Conservation (phyloP, 2,113 vertebrate species). For the Hydrolagus affinis region DNA sequence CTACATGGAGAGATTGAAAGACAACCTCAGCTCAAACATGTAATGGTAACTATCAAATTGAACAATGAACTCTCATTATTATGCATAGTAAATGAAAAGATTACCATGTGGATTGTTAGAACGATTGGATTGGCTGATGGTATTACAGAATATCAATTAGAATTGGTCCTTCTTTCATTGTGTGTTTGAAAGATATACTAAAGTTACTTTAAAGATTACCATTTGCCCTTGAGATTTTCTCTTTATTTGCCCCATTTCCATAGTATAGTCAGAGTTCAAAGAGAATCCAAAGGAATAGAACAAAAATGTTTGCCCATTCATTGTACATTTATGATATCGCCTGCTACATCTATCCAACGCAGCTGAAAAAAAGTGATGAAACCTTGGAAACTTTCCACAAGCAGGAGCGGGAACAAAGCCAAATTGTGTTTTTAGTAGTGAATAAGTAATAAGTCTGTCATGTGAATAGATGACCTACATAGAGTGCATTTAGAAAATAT, state of each 20-base stretch:
- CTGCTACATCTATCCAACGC: background rate
- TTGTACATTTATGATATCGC: background rate
- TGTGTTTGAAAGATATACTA: background rate
- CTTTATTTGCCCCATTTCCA: background rate
- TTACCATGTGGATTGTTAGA: background rate
- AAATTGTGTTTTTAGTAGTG: constrained; percentile 26
- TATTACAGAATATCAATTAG: constrained; percentile 1
- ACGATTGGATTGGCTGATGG: background rate
- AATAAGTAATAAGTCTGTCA: constrained; percentile 32
- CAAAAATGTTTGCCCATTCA: background rate
- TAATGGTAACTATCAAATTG: constrained; percentile 20
- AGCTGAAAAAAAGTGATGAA: background rate
- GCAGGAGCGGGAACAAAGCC: constrained; percentile 12
- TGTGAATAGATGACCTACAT: constrained; percentile 24
- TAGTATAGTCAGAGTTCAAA: background rate
- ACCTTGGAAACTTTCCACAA: background rate
- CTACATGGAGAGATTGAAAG: constrained; percentile 15
- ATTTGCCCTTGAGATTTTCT: background rate
- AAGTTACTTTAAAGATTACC: constrained; percentile 7
- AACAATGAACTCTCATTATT: constrained; percentile 21
- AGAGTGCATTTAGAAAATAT: constrained; percentile 14
- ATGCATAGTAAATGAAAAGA: constrained; percentile 20
- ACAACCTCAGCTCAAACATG: background rate
- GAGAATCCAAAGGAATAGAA: background rate
- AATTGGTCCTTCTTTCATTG: constrained; percentile 1